Evolutionary conservation across 2,797 vertebrate genomes (phyloP).

Genomic region (Euphonia xanthogaster): DNA sequence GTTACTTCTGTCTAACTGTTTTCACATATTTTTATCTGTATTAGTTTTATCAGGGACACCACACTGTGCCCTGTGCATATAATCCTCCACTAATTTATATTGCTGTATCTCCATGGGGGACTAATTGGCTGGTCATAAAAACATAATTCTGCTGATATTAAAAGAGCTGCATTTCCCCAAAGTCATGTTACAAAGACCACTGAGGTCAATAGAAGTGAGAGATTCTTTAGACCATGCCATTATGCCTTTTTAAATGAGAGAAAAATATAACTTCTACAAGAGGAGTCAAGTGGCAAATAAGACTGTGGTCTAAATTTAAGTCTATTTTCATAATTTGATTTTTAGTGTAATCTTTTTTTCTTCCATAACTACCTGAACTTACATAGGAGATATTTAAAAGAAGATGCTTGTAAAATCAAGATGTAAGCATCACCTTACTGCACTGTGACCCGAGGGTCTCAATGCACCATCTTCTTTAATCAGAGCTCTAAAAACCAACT

Average conservation of each 20-base stretch:
- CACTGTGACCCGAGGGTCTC: not conserved
- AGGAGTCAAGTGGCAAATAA: not conserved
- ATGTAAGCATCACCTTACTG: not conserved
- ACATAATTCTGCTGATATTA: not conserved
- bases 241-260: not conserved
- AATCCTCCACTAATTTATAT: not conserved
- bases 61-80: not conserved
- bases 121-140: not conserved
- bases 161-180: not conserved
- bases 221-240: not conserved
- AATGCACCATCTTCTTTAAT: not conserved
- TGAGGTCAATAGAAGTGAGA: not conserved
- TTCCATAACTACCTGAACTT: not conserved
- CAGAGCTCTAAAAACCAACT: not conserved
- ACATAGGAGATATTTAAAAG: not conserved
- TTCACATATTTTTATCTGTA: not conserved
- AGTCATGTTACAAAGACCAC: not conserved
- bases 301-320: not conserved
- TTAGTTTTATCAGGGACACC: not conserved
- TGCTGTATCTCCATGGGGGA: not conserved
- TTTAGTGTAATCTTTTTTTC: not conserved
- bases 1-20: not conserved
- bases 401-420: not conserved
- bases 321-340: not conserved
- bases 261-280: not conserved